phyloP scores from a whole-genome alignment of 2,797 vertebrate species.

The Zalophus californianus region DNA sequence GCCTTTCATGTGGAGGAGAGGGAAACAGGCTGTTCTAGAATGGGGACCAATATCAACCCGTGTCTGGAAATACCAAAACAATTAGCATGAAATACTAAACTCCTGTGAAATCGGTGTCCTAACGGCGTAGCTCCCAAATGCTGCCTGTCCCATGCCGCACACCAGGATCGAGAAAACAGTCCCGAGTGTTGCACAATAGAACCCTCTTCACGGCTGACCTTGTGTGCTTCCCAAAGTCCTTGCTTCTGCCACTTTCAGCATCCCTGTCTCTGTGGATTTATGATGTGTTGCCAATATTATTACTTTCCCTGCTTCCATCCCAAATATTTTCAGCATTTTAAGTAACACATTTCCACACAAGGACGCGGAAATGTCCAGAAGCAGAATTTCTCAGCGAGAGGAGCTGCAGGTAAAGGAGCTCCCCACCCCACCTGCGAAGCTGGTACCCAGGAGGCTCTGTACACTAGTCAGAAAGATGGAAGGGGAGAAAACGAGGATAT shows the following conservation, averaged over 20 bases:
- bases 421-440: not conserved
- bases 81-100: conserved; percentile 83
- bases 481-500: not conserved
- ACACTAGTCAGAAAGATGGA: not conserved
- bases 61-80: conserved; percentile 82
- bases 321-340: conserved; percentile 84
- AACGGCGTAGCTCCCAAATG: conserved; percentile 70
- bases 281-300: conserved; percentile 81
- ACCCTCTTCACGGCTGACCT: conserved; percentile 79
- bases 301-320: conserved; percentile 78
- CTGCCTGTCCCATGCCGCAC: conserved; percentile 76
- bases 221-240: conserved; percentile 83
- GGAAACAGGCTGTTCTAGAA: conserved; percentile 74
- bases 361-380: conserved; percentile 69
- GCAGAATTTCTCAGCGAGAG: conserved; percentile 41
- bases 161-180: conserved; percentile 80
- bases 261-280: conserved; percentile 84
- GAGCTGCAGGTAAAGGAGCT: not conserved
- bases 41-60: conserved; percentile 63
- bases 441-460: not conserved
- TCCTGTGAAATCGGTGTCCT: conserved; percentile 74
- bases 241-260: conserved; percentile 84
- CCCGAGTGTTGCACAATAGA: conserved; percentile 77
- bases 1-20: conserved; percentile 62
- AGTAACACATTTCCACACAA: conserved; percentile 79